A percentile compares a stretch with the other conserved stretches of the same genome.
These are phyloP conservation scores for Psylliodes chrysocephalus DNA, from an alignment of 2,888 invertebrate genomes.

Conservation along the genomic window DNA sequence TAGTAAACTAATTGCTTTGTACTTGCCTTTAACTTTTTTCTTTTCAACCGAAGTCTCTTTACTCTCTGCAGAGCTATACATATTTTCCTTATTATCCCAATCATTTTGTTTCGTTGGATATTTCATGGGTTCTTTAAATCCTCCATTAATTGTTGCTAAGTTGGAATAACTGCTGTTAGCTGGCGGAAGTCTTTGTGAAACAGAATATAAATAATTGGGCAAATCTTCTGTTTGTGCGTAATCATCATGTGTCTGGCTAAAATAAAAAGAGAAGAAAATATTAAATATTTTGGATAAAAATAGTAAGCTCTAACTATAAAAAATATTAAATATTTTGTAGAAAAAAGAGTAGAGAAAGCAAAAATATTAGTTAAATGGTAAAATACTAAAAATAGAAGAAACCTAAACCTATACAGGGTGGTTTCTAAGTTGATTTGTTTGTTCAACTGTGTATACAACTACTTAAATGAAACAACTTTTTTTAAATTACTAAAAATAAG, in stretches of 20 bases:
- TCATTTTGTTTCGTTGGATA: constrained; percentile 48
- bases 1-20: no score
- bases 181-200: constrained; percentile 70
- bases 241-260: constrained; percentile 51
- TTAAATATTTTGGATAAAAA: no score
- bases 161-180: constrained; percentile 59
- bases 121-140: constrained; percentile 45
- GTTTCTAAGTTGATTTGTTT: no score
- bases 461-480: no score
- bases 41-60: constrained; percentile 46
- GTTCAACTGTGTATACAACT: no score
- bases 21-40: constrained; percentile 23
- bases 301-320: no score
- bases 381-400: no score
- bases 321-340: no score
- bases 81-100: constrained; percentile 57
- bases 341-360: no score
- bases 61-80: constrained; percentile 49
- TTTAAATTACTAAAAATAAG: no score
- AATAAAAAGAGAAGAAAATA: constrained; percentile 7
- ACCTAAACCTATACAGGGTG: no score
- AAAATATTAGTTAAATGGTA: no score
- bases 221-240: constrained; percentile 56
- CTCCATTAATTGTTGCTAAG: constrained; percentile 52
- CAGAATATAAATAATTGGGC: constrained; percentile 66